phyloP scores from a whole-genome alignment of 2,797 vertebrate species.

The Paratrypauchen microcephalus region DNA sequence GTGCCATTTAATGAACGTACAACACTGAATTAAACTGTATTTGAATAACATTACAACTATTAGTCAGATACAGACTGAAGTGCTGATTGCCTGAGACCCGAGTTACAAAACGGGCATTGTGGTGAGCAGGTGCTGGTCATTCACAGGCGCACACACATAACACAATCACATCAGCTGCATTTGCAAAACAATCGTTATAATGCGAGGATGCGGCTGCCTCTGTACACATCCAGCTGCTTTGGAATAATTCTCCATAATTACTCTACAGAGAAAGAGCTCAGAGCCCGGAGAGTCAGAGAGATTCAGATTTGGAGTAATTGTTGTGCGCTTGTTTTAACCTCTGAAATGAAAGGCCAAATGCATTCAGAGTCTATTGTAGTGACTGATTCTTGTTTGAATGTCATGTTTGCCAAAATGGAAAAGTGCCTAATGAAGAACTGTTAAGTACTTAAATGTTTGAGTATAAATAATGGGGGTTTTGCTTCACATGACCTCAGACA shows the following conservation, averaged over 20 bases:
- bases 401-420: slow-evolving; percentile 36
- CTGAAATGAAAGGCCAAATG: slow-evolving; percentile 48
- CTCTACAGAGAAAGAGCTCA: slow-evolving; percentile 55
- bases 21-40: neutral
- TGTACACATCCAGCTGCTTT: slow-evolving; percentile 71
- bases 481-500: neutral
- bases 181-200: slow-evolving; percentile 79
- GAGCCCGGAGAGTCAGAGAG: slow-evolving; percentile 43
- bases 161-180: slow-evolving; percentile 69
- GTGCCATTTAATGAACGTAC: neutral
- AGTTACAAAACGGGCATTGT: slow-evolving; percentile 77
- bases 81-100: slow-evolving; percentile 67
- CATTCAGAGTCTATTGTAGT: slow-evolving; percentile 52
- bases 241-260: slow-evolving; percentile 81
- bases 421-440: slow-evolving; percentile 32
- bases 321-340: slow-evolving; percentile 58
- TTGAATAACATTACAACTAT: neutral
- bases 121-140: slow-evolving; percentile 74
- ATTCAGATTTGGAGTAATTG: slow-evolving; percentile 52
- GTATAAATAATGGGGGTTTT: neutral
- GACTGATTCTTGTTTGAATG: slow-evolving; percentile 49
- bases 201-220: slow-evolving; percentile 71
- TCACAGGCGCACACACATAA: slow-evolving; percentile 69
- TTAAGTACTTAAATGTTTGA: neutral
- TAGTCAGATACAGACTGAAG: slow-evolving; percentile 23